Conservation (phyloP, 2,888 invertebrate species). For the Ennomos erosarius region DNA sequence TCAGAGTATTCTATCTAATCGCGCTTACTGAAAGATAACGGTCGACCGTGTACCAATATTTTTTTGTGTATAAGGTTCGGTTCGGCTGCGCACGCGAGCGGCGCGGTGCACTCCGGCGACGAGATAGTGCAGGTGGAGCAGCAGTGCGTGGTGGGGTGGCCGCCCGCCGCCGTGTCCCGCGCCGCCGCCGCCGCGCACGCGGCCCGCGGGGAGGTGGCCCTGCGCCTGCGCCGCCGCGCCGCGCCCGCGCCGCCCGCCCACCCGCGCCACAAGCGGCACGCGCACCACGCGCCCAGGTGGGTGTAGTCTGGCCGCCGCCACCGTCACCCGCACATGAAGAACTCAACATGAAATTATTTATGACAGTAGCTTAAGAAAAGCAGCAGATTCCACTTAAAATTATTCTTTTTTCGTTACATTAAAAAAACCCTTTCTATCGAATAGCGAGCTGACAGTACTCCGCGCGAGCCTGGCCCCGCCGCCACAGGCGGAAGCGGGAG, state of each 20-base stretch:
- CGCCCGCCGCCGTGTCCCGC: constrained; percentile 51
- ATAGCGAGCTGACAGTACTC: constrained; percentile 16
- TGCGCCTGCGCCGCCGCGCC: constrained; percentile 57
- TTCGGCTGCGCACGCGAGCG: constrained; percentile 96
- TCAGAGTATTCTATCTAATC: too few species aligned
- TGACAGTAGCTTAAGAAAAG: neutral
- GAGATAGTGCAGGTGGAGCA: constrained; percentile 93
- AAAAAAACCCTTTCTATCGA: too few species aligned
- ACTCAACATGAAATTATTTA: too few species aligned
- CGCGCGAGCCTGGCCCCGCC: constrained; percentile 10
- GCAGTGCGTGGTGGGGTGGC: constrained; percentile 71
- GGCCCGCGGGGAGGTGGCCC: constrained; percentile 49
- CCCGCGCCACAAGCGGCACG: constrained; percentile 27
- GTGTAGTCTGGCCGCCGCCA: too few species aligned
- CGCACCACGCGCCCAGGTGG: constrained; percentile 28
- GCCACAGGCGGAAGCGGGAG: constrained; percentile 5
- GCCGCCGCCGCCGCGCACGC: constrained; percentile 41
- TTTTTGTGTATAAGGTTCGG: too few species aligned
- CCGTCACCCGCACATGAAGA: too few species aligned
- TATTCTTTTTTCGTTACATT: too few species aligned
- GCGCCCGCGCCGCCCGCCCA: constrained; percentile 48
- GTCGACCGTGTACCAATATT: too few species aligned
- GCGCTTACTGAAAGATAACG: too few species aligned
- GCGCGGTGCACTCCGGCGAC: constrained; percentile 97
- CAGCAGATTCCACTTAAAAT: constrained; percentile 9